Conservation (phyloP, 2,797 vertebrate species). For the Propithecus perrieri region DNA sequence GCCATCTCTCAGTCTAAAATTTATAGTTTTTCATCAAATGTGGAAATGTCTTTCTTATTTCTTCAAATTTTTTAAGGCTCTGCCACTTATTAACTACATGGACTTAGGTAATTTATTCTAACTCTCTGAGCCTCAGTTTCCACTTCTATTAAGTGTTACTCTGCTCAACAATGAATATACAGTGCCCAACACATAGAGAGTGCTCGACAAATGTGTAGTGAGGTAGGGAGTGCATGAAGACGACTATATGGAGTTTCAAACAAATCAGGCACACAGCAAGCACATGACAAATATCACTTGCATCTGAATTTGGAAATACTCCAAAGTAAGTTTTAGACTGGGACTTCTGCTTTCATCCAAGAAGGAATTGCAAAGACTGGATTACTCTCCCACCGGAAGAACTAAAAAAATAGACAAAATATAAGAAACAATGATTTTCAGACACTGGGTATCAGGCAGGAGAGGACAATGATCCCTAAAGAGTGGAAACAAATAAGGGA, state of each 20-base stretch:
- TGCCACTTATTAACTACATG: background rate
- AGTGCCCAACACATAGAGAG: background rate
- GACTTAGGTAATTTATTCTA: background rate
- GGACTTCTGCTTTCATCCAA: conserved; percentile 13
- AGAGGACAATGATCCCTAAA: background rate
- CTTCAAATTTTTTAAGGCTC: background rate
- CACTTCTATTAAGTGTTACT: background rate
- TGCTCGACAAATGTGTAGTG: background rate
- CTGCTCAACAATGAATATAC: background rate
- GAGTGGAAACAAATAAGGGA: background rate
- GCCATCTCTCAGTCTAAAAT: background rate
- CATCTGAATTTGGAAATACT: background rate
- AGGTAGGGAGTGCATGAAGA: background rate
- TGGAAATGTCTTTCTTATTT: background rate
- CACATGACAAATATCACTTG: background rate
- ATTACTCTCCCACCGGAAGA: conserved; percentile 1
- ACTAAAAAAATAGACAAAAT: background rate
- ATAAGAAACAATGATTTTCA: conserved; percentile 4
- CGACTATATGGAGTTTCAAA: background rate
- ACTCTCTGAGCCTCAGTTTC: background rate
- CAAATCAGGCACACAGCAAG: background rate
- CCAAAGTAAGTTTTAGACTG: background rate
- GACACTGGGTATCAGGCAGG: background rate
- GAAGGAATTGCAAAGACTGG: background rate
- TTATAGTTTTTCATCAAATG: background rate